Evolutionary conservation across 2,888 invertebrate species (phyloP).

Genomic region (Alcis repandata): DNA sequence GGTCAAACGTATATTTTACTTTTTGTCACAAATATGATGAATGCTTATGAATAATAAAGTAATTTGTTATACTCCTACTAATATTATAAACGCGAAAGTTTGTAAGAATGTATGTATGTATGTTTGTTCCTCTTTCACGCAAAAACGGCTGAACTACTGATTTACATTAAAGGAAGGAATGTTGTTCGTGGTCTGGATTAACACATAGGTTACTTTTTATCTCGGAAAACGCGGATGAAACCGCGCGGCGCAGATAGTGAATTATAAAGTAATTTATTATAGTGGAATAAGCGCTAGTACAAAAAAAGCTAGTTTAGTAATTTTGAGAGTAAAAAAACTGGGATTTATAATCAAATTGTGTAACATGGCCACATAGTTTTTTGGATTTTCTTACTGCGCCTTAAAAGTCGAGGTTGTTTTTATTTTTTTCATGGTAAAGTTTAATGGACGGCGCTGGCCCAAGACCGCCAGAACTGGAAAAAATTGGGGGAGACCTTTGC

Average conservation of each 20-base stretch:
- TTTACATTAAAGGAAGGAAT: too few species aligned
- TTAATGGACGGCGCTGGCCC: too few species aligned
- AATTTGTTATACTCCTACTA: slow-evolving; percentile 21
- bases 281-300: neutral
- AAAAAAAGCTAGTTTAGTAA: slow-evolving; percentile 7
- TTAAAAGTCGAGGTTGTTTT: neutral
- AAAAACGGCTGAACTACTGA: too few species aligned
- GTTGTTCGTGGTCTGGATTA: too few species aligned
- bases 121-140: too few species aligned
- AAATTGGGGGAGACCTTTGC: too few species aligned
- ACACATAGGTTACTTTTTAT: too few species aligned
- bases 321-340: neutral
- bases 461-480: too few species aligned
- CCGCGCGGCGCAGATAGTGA: too few species aligned
- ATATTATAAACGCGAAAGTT: too few species aligned
- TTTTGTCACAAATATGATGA: slow-evolving; percentile 18
- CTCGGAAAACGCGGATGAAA: too few species aligned
- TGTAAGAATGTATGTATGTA: too few species aligned
- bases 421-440: neutral
- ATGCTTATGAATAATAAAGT: slow-evolving; percentile 20
- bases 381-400: neutral
- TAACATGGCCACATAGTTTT: neutral
- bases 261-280: slow-evolving; percentile 23
- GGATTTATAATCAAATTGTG: neutral
- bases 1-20: slow-evolving; percentile 12